Evolutionary conservation across 2,113 vertebrate species (phyloP), one percentile per base, ranked within the genome.

Genomic region (Saccopteryx bilineata): DNA sequence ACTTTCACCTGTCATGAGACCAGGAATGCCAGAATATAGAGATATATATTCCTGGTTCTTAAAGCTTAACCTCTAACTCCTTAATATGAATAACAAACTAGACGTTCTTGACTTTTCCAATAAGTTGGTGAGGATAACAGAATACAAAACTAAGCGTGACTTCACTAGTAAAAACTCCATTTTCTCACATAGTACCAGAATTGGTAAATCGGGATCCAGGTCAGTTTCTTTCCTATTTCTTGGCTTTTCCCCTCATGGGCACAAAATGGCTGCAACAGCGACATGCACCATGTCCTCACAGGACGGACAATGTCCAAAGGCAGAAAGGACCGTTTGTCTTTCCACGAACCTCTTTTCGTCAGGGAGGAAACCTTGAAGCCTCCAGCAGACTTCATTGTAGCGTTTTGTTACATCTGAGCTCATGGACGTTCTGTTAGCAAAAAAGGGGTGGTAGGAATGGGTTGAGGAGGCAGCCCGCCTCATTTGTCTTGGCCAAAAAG

Each of bases 111-210:
- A 12, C 8, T 80, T 68, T 87, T 78, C 46, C 33, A 18, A 8
- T 72, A 69, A 60, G 28, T 75, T 14, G 46, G 7, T 71, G 46
- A 72, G 24, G 31, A 81, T 83, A 90, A 66, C 14, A 83, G 24
- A 93, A 75, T 69, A 90, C 19, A 14, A 78, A 96, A 60, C 60
- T 86, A 24, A 89, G 76, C 93, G 31, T 75, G 13, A 69, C 63
- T 69, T 94, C 69, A 58, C 15, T 28, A 83, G 74, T 74, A 75
- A 91, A 94, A 7, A 60, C 63, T 68, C 75, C 46, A 61, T n/a
- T 93, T 93, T 52, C 33, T 96, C 48, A 61, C 9, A 24, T 3
- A 52, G 50, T 46, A 26, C 46, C 28, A 90, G 56, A 31, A 82
- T 72, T 78, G 84, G 33, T 46, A 88, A 60, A 66, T 28, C 33